A percentile compares a stretch with the other conserved stretches of the same genome.
phyloP scores from a whole-genome alignment of 2,888 invertebrate species.

The Catocala sponsa region DNA sequence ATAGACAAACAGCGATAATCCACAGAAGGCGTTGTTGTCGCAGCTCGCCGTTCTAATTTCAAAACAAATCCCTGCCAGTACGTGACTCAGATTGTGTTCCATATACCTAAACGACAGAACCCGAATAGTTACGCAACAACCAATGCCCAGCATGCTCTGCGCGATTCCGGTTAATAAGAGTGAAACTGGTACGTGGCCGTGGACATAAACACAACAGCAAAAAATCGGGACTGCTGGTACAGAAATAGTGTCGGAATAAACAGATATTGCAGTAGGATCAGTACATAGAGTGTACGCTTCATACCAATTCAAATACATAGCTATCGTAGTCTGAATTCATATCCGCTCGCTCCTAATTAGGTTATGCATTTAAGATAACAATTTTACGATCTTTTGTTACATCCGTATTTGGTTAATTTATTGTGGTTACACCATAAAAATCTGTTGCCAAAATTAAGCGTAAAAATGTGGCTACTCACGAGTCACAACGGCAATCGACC shows the following conservation, averaged over 20 bases:
- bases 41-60: conserved; percentile 82
- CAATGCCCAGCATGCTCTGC: conserved; percentile 56
- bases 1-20: conserved; percentile 81
- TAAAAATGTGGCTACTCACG: conserved; percentile 8
- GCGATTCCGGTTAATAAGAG: conserved; percentile 73
- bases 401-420: conserved; percentile 34
- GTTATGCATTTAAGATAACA: conserved; percentile 35
- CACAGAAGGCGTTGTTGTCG: conserved; percentile 80
- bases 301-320: conserved; percentile 25
- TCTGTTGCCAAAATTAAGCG: conserved; percentile 30
- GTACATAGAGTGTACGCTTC: conserved; percentile 22
- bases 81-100: conserved; percentile 86
- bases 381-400: conserved; percentile 46
- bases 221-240: conserved; percentile 44
- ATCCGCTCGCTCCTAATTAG: conserved; percentile 33
- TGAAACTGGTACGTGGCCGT: conserved; percentile 71
- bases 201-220: conserved; percentile 52
- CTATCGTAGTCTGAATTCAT: conserved; percentile 35
- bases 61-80: conserved; percentile 85
- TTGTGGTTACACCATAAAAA: background rate
- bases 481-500: conserved; percentile 8
- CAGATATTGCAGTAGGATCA: conserved; percentile 10
- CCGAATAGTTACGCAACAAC: conserved; percentile 62
- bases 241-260: conserved; percentile 51
- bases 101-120: conserved; percentile 75